Conservation (phyloP, 2,113 vertebrate species). For the Dolichallabes microphthalmus region DNA sequence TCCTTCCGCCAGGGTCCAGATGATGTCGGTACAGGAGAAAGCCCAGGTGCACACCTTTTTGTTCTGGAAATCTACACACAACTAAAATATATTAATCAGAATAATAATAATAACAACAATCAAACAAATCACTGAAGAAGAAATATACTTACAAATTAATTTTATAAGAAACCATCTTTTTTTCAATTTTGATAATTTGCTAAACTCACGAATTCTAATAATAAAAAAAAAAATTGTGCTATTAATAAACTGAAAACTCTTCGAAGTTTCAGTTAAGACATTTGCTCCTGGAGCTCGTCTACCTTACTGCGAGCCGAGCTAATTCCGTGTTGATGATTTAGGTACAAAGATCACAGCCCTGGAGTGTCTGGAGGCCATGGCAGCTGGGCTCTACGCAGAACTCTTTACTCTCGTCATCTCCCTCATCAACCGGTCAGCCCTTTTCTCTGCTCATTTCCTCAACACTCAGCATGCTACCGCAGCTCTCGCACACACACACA, state of each 20-base stretch:
- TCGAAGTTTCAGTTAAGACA: background rate
- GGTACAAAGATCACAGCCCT: conserved; percentile 85
- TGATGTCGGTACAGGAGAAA: conserved; percentile 72
- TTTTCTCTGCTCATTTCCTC: background rate
- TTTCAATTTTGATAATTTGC: background rate
- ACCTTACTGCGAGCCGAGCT: background rate
- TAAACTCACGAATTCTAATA: background rate
- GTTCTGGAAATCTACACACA: background rate
- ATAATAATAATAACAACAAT: no score
- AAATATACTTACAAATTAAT: background rate
- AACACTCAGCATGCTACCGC: background rate
- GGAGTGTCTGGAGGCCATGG: conserved; percentile 95
- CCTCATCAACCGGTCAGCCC: conserved; percentile 85
- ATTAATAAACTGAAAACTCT: background rate
- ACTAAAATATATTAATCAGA: background rate
- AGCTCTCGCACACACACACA: background rate
- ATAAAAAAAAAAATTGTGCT: no score
- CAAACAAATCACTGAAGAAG: background rate
- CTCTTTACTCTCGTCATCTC: conserved; percentile 93
- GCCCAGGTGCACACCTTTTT: conserved; percentile 64
- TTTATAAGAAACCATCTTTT: background rate
- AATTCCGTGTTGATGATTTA: conserved; percentile 53
- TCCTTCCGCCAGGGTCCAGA: conserved; percentile 90
- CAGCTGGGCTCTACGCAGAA: conserved; percentile 87
- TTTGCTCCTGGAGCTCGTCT: background rate